Evolutionary conservation across 1,140 invertebrate species (phyloP), one percentile per base, ranked within the genome.

Genomic region (Dendroctonus valens): DNA sequence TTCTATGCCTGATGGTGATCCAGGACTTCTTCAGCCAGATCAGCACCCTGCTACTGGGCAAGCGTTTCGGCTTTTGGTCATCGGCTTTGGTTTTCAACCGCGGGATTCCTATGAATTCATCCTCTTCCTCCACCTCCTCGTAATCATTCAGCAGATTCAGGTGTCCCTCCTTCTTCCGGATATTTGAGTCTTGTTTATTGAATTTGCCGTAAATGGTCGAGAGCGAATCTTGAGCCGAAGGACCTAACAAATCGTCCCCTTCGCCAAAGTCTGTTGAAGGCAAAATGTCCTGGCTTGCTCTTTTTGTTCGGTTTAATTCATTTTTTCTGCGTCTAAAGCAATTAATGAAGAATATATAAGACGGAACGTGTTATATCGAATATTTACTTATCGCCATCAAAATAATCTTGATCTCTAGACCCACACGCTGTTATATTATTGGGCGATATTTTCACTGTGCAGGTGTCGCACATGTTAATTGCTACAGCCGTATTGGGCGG

Each of bases 21-120:
- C 64, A 65, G 40, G 64, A 65, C 7, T 57, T 58, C 15, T 59
- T 65, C 14, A 65, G 12, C 64, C 64, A 65, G 37, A 65, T 5
- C 37, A 59, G 14, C 2, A 65, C 49, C 15, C 55, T 41, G n/a
- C 64, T 65, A 11, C 54, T 59, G 39, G 48, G 48, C 7, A 26
- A 41, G 4, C 53, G 5, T 51, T 39, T 57, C 7, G 62, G 26
- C 12, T 57, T 15, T 44, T 58, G 26, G 26, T 26, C 26, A 26
- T 26, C 26, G 26, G 26, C 26, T 26, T 26, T 26, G 26, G 26
- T 26, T 1, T 26, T 26, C 26, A 26, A 26, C 1, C 26, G 26
- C 26, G 26, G 26, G 26, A 26, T 26, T 26, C 26, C 26, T 3
- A 26, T 26, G 1, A 26, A 26, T 26, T 3, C 26, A 3, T 26